Percentiles rank a stretch among this genome's conserved stretches.
Conservation (phyloP, 1,140 invertebrate species). For the Leptinotarsa defecta region DNA sequence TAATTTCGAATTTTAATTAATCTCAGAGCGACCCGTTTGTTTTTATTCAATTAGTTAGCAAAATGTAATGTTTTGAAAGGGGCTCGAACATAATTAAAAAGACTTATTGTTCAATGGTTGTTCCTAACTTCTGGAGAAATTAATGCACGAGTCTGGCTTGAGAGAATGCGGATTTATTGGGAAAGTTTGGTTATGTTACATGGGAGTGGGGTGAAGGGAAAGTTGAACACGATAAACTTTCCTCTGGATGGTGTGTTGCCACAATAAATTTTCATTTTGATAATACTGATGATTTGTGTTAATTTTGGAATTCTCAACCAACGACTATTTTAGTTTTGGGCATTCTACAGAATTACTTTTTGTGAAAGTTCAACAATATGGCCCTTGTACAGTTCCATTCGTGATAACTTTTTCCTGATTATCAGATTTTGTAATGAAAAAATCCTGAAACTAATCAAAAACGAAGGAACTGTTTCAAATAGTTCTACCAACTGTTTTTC, state of each 20-base stretch:
- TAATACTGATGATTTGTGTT: background rate
- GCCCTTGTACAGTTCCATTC: too few species aligned
- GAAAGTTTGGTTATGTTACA: slow-evolving; percentile 5
- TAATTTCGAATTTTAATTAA: slow-evolving; percentile 2
- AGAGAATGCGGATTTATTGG: background rate
- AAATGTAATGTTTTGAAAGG: slow-evolving; percentile 5
- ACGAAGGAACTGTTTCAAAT: too few species aligned
- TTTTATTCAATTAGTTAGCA: slow-evolving; percentile 1
- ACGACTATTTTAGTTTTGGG: too few species aligned
- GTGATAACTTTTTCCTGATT: too few species aligned
- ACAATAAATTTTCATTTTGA: background rate
- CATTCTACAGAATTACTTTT: too few species aligned
- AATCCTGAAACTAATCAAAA: too few species aligned
- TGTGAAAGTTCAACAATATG: too few species aligned
- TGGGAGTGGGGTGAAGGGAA: background rate
- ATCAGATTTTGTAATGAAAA: too few species aligned
- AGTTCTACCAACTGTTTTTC: too few species aligned
- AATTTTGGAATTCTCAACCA: too few species aligned
- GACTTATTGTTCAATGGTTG: slow-evolving; percentile 8
- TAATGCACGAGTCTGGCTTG: background rate
- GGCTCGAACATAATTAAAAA: background rate
- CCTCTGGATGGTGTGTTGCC: background rate
- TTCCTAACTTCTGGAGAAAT: background rate
- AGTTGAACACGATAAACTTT: background rate
- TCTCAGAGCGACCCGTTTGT: background rate